These are phyloP conservation scores for Phragmatobia fuliginosa DNA, from an alignment of 2,888 invertebrate species.

Conservation along the genomic window DNA sequence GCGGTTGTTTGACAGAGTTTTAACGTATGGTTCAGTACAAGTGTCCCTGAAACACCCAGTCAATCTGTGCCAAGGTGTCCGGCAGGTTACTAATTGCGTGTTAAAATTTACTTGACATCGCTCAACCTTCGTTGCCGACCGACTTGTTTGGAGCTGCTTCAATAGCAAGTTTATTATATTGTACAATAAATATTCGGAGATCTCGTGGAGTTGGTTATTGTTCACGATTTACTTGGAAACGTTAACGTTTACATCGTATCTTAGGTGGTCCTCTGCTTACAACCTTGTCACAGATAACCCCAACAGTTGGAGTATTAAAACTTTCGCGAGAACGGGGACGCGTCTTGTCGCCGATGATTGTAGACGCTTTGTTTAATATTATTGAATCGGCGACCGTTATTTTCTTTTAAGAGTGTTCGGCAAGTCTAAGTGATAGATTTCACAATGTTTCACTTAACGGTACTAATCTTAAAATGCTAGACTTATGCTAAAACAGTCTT, in stretches of 20 bases:
- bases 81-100: conserved; percentile 81
- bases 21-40: conserved; percentile 47
- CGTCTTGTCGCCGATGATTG: conserved; percentile 58
- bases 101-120: conserved; percentile 84
- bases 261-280: conserved; percentile 75
- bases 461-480: conserved; percentile 13
- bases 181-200: conserved; percentile 58
- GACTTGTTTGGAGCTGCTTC: conserved; percentile 60
- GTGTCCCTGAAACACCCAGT: conserved; percentile 69
- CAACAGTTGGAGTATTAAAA: conserved; percentile 73
- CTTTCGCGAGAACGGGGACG: conserved; percentile 77
- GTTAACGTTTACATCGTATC: conserved; percentile 73
- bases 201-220: conserved; percentile 56
- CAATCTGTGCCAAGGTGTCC: conserved; percentile 82
- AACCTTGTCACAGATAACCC: conserved; percentile 83
- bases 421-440: conserved; percentile 50
- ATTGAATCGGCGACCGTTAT: conserved; percentile 60
- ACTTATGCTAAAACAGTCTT: conserved; percentile 22
- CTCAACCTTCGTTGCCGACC: conserved; percentile 74
- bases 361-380: conserved; percentile 68
- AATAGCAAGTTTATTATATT: conserved; percentile 42
- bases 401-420: conserved; percentile 52
- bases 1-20: conserved; percentile 49
- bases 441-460: conserved; percentile 47
- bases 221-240: conserved; percentile 72